phyloP scores from a whole-genome alignment of 1,140 invertebrate genomes.

The Coenobita brevimanus region DNA sequence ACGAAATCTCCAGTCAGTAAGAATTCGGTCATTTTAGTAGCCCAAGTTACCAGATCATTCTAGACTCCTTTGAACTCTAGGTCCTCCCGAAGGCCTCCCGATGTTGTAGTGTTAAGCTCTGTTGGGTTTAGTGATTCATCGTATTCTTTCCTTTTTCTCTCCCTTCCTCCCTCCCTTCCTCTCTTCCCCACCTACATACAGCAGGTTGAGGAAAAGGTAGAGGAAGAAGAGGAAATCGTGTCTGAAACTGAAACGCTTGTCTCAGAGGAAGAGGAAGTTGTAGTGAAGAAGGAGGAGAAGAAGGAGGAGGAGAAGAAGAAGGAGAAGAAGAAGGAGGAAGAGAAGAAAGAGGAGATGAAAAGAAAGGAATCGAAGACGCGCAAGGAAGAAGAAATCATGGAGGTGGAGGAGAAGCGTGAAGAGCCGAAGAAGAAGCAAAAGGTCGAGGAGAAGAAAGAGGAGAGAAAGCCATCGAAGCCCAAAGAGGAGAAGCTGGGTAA shows the following conservation, averaged over 20 bases:
- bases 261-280: conserved; percentile 32
- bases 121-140: conserved; percentile 9
- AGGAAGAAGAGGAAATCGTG: conserved; percentile 41
- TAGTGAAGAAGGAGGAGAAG: not conserved
- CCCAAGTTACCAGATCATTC: no score
- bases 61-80: not conserved
- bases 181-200: conserved; percentile 26
- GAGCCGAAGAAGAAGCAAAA: conserved; percentile 17
- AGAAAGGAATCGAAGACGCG: conserved; percentile 39
- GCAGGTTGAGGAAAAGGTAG: conserved; percentile 53
- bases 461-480: conserved; percentile 22
- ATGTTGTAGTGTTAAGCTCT: conserved; percentile 30
- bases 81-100: no score
- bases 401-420: conserved; percentile 22
- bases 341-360: conserved; percentile 17
- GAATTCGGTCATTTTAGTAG: no score
- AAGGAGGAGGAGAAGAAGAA: not conserved
- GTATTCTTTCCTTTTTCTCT: conserved; percentile 17
- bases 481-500: conserved; percentile 23
- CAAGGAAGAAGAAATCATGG: conserved; percentile 28
- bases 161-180: conserved; percentile 24
- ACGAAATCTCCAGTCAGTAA: no score
- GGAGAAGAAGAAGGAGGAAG: conserved; percentile 18
- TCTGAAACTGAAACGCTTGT: conserved; percentile 29
- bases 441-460: conserved; percentile 39